phyloP scores from a whole-genome alignment of 2,888 invertebrate genomes.

The Hypomecis punctinalis region DNA sequence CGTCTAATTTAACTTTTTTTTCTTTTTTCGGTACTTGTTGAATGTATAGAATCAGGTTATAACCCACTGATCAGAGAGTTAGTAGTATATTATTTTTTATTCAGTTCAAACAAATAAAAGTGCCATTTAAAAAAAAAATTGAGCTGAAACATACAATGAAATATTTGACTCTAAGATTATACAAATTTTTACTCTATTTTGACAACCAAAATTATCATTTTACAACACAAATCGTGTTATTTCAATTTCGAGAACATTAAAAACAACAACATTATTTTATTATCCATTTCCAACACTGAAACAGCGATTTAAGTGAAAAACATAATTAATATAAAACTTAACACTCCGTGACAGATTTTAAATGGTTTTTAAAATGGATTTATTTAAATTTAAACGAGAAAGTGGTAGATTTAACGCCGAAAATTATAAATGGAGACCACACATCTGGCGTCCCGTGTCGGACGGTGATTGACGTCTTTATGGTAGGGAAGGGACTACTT shows the following conservation, averaged over 20 bases:
- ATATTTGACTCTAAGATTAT: too few relatives aligned
- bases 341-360: conserved; percentile 36
- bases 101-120: too few relatives aligned
- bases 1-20: too few relatives aligned
- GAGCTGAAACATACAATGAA: too few relatives aligned
- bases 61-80: too few relatives aligned
- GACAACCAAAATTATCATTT: background rate
- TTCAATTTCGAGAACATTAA: conserved; percentile 10
- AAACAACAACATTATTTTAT: conserved; percentile 32
- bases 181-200: too few relatives aligned
- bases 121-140: too few relatives aligned
- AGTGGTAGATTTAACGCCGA: conserved; percentile 38
- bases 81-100: too few relatives aligned
- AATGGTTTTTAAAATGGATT: conserved; percentile 33
- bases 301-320: conserved; percentile 39
- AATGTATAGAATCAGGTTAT: too few relatives aligned
- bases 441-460: conserved; percentile 44
- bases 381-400: conserved; percentile 45
- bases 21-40: too few relatives aligned
- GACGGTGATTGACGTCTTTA: conserved; percentile 41
- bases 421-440: conserved; percentile 45
- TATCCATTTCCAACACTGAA: conserved; percentile 35
- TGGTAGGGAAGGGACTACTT: conserved; percentile 31
- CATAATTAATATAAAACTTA: conserved; percentile 36
- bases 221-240: background rate